These are phyloP conservation scores for Anisognathus igniventris DNA, from an alignment of 2,797 vertebrate genomes.

Conservation along the genomic window DNA sequence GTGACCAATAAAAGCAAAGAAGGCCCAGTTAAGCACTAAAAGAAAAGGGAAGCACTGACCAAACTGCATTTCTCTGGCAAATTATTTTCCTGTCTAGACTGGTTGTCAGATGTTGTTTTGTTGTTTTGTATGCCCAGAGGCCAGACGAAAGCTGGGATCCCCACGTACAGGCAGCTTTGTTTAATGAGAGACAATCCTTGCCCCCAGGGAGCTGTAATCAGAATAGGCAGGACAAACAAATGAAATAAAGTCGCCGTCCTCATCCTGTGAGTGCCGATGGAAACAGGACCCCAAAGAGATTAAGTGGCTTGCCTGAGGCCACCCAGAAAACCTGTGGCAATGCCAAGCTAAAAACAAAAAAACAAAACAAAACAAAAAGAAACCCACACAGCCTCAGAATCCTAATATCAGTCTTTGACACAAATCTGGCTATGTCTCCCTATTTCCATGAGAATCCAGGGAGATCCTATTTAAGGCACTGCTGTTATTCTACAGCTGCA, in stretches of 20 bases:
- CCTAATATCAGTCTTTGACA: not conserved
- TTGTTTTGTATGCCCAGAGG: slow-evolving; percentile 14
- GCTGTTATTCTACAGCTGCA: not conserved
- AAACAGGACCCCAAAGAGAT: not conserved
- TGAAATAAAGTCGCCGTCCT: not conserved
- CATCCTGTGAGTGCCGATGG: not conserved
- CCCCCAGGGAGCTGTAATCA: slow-evolving; percentile 26
- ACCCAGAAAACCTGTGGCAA: slow-evolving; percentile 10
- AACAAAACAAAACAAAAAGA: not conserved
- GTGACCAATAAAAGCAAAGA: not conserved
- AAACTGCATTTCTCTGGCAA: not conserved
- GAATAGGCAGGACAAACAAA: slow-evolving; percentile 35
- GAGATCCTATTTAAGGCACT: not conserved
- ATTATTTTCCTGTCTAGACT: slow-evolving; percentile 38
- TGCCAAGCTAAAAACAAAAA: not conserved
- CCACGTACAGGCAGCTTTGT: not conserved
- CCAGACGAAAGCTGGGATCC: slow-evolving; percentile 31
- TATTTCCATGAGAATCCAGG: not conserved
- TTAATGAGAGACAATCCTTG: slow-evolving; percentile 34
- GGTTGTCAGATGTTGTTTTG: slow-evolving; percentile 36
- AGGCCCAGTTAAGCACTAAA: not conserved
- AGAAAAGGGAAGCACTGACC: not conserved
- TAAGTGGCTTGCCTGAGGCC: not conserved
- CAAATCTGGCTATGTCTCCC: not conserved
- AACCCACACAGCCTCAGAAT: not conserved